These are phyloP conservation scores for Drosophila cracens DNA, from an alignment of 2,888 invertebrate species.

Conservation along the genomic window DNA sequence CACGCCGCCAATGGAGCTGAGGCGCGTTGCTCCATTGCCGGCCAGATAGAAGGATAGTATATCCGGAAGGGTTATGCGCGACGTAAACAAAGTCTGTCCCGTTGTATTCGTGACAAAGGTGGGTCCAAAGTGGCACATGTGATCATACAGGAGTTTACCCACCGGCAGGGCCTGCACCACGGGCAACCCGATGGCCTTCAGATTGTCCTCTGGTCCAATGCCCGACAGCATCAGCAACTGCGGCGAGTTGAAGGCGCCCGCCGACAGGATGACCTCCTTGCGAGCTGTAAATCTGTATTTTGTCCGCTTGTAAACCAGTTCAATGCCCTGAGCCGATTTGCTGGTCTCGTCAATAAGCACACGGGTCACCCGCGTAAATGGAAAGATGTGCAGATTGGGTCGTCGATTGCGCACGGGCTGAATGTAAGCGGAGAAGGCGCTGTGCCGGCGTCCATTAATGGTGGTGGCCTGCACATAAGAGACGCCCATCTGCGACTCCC, in stretches of 20 bases:
- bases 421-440: slow-evolving; percentile 88
- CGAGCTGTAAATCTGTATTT: slow-evolving; percentile 86
- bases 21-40: slow-evolving; percentile 84
- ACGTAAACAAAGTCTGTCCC: slow-evolving; percentile 65
- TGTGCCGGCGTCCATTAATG: slow-evolving; percentile 87
- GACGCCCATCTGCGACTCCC: slow-evolving; percentile 88
- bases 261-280: slow-evolving; percentile 94
- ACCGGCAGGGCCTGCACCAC: slow-evolving; percentile 89
- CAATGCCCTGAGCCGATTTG: slow-evolving; percentile 89
- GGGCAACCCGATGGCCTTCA: slow-evolving; percentile 86
- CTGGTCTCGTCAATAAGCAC: slow-evolving; percentile 88
- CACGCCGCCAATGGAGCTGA: slow-evolving; percentile 87
- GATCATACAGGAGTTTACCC: slow-evolving; percentile 88
- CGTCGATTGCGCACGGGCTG: slow-evolving; percentile 85
- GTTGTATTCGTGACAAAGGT: slow-evolving; percentile 83
- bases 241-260: slow-evolving; percentile 95
- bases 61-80: slow-evolving; percentile 51
- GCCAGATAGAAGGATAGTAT: slow-evolving; percentile 85
- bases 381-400: slow-evolving; percentile 89
- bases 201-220: slow-evolving; percentile 86
- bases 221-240: slow-evolving; percentile 96
- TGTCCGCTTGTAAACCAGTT: slow-evolving; percentile 86
- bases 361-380: slow-evolving; percentile 88
- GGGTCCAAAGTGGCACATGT: slow-evolving; percentile 84
- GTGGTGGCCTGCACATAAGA: slow-evolving; percentile 88